A percentile compares a stretch with the other conserved stretches of the same genome.
These are phyloP conservation scores for Thunnus maccoyii DNA, from an alignment of 2,113 vertebrate species.

Conservation along the genomic window DNA sequence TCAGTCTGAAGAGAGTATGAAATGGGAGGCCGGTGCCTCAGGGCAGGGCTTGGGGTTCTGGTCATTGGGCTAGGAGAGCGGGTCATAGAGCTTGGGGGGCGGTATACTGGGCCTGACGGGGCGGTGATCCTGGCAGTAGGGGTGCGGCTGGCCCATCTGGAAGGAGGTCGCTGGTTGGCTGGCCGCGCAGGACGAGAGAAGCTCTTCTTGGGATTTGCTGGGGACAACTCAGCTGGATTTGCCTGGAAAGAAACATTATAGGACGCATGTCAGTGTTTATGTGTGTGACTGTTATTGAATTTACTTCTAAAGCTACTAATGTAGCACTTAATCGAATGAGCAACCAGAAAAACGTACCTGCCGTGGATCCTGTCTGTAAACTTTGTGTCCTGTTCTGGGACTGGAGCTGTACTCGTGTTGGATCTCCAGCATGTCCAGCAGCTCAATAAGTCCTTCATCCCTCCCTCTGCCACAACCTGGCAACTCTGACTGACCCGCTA, in stretches of 20 bases:
- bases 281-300: too few relatives aligned
- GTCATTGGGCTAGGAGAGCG: slow-evolving; percentile 76
- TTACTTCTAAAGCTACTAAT: not conserved
- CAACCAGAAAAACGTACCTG: slow-evolving; percentile 67
- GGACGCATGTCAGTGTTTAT: not conserved
- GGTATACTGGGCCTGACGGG: slow-evolving; percentile 79
- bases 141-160: slow-evolving; percentile 91
- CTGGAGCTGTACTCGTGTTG: slow-evolving; percentile 86
- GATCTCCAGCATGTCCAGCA: slow-evolving; percentile 87
- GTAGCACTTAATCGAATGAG: not conserved
- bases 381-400: slow-evolving; percentile 65
- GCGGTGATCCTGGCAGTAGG: slow-evolving; percentile 74
- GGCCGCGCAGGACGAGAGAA: slow-evolving; percentile 96
- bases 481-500: slow-evolving; percentile 44
- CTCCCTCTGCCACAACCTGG: slow-evolving; percentile 48
- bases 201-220: slow-evolving; percentile 79
- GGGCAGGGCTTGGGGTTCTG: slow-evolving; percentile 75
- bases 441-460: slow-evolving; percentile 83
- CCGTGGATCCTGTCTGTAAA: slow-evolving; percentile 67
- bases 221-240: slow-evolving; percentile 63
- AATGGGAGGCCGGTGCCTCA: slow-evolving; percentile 73
- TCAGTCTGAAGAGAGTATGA: slow-evolving; percentile 84
- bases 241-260: slow-evolving; percentile 56
- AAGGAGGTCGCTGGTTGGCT: slow-evolving; percentile 93
- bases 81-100: slow-evolving; percentile 68